These are phyloP conservation scores for Aphis gossypii DNA, from an alignment of 1,140 invertebrate species.

Conservation along the genomic window DNA sequence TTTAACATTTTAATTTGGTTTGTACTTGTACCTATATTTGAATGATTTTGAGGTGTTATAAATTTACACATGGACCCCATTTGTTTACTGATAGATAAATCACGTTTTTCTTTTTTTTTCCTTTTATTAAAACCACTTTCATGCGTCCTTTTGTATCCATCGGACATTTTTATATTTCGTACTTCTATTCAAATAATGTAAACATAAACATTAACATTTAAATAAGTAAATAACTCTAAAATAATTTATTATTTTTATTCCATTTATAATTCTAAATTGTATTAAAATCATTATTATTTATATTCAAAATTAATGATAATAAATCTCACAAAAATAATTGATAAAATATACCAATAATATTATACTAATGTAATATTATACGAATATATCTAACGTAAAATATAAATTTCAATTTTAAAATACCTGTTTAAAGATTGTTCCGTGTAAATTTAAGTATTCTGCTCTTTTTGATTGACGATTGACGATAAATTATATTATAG, in stretches of 20 bases:
- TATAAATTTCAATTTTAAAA: slow-evolving; percentile 2
- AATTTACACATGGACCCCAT: slow-evolving; percentile 16
- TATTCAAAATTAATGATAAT: too few species aligned
- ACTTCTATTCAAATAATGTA: slow-evolving; percentile 12
- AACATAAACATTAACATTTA: slow-evolving; percentile 11
- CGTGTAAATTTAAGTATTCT: neutral
- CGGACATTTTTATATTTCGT: slow-evolving; percentile 4
- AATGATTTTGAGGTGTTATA: neutral
- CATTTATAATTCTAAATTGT: too few species aligned
- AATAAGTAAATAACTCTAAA: slow-evolving; percentile 21
- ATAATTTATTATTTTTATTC: neutral
- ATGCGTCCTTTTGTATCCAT: slow-evolving; percentile 28
- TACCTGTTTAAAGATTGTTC: slow-evolving; percentile 22
- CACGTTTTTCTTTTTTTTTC: slow-evolving; percentile 30
- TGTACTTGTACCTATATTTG: slow-evolving; percentile 9
- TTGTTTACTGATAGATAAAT: slow-evolving; percentile 37
- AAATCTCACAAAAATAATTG: neutral
- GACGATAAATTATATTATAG: too few species aligned
- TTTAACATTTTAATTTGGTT: slow-evolving; percentile 24
- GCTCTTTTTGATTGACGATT: neutral
- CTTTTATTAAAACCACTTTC: slow-evolving; percentile 28
- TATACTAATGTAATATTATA: neutral
- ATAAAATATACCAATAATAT: neutral
- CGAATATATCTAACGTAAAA: neutral
- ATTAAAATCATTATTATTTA: too few species aligned